Percentiles rank a stretch among this genome's conserved stretches.
Evolutionary conservation across 2,113 vertebrate species (phyloP).

Genomic region (Oreotrochilus melanogaster): DNA sequence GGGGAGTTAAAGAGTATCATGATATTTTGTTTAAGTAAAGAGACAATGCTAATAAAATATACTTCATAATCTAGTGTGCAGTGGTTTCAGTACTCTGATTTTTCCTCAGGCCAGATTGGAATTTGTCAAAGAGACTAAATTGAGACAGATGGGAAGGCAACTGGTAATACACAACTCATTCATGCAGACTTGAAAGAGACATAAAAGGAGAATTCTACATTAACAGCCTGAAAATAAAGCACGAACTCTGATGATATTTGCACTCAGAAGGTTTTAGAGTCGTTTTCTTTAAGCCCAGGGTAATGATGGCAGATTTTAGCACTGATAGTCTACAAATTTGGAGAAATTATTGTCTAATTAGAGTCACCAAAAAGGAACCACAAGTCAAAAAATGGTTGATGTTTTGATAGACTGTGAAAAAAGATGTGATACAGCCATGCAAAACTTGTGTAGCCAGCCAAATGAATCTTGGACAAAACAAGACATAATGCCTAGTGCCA

Average conservation of each 20-base stretch:
- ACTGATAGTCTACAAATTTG: not conserved
- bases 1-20: not conserved
- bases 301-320: conserved; percentile 18
- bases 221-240: conserved; percentile 50
- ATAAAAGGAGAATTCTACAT: conserved; percentile 53
- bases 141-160: conserved; percentile 55
- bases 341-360: conserved; percentile 26
- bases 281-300: not conserved
- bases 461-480: conserved; percentile 49
- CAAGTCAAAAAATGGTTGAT: conserved; percentile 19
- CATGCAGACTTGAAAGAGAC: conserved; percentile 66
- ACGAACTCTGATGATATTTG: conserved; percentile 33
- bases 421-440: not conserved
- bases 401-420: conserved; percentile 18
- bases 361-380: not conserved
- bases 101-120: conserved; percentile 52
- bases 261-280: conserved; percentile 14
- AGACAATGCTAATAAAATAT: conserved; percentile 36
- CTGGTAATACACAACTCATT: conserved; percentile 50
- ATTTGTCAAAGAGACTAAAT: conserved; percentile 64
- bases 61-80: conserved; percentile 11
- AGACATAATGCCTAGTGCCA: conserved; percentile 15
- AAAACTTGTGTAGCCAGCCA: not conserved
- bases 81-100: conserved; percentile 42
- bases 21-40: not conserved